These are phyloP conservation scores for Petaurus breviceps DNA, from an alignment of 2,113 vertebrate species.

Conservation along the genomic window DNA sequence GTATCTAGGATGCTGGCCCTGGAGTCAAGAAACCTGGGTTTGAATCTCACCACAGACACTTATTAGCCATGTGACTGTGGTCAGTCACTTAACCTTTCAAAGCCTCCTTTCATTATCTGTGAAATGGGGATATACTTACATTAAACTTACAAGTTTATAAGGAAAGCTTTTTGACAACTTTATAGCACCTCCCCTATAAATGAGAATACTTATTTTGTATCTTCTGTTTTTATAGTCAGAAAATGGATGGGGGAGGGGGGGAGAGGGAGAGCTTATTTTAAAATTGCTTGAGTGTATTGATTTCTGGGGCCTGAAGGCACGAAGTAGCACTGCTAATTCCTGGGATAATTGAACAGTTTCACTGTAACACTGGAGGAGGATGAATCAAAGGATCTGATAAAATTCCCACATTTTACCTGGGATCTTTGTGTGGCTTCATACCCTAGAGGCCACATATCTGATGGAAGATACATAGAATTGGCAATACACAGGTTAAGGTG, in stretches of 20 bases:
- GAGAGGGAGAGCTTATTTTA: not conserved
- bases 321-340: not conserved
- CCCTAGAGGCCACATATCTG: not conserved
- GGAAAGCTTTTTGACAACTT: not conserved
- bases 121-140: not conserved
- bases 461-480: conserved; percentile 6
- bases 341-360: not conserved
- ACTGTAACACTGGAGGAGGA: not conserved
- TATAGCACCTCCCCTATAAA: not conserved
- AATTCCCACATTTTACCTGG: not conserved
- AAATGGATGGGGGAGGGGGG: not conserved
- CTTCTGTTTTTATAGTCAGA: not conserved
- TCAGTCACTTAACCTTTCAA: not conserved
- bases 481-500: conserved; percentile 2
- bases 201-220: not conserved
- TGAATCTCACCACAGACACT: not conserved
- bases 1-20: not conserved
- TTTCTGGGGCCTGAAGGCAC: not conserved
- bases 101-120: not conserved
- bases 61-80: not conserved
- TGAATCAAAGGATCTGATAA: not conserved
- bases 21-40: not conserved
- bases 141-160: not conserved
- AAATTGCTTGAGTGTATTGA: not conserved
- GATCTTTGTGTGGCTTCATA: not conserved